Evolutionary conservation across 1,140 invertebrate species (phyloP).

Genomic region (Drosophila triauraria): DNA sequence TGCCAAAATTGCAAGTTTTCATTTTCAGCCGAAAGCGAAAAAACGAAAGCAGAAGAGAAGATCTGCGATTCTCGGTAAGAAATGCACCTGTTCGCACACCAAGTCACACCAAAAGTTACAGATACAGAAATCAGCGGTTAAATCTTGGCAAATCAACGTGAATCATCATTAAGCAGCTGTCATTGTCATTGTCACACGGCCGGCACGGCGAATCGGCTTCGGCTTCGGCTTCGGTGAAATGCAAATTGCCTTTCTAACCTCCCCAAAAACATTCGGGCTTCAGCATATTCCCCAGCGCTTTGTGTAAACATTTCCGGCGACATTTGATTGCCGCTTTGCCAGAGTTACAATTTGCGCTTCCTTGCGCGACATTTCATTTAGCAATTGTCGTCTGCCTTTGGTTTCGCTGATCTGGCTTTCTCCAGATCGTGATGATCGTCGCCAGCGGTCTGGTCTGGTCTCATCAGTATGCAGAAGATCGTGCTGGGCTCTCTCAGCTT

Average conservation of each 20-base stretch:
- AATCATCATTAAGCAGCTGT: constrained; percentile 69
- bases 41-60: constrained; percentile 44
- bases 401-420: constrained; percentile 61
- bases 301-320: constrained; percentile 65
- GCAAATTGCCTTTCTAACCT: constrained; percentile 72
- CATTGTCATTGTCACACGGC: constrained; percentile 60
- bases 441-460: constrained; percentile 10
- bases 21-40: constrained; percentile 63
- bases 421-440: constrained; percentile 72
- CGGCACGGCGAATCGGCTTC: constrained; percentile 22
- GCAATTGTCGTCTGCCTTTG: constrained; percentile 59
- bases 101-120: constrained; percentile 31
- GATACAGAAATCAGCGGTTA: constrained; percentile 32
- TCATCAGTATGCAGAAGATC: constrained; percentile 76
- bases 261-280: constrained; percentile 35
- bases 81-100: constrained; percentile 62
- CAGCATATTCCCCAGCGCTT: constrained; percentile 31
- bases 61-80: constrained; percentile 20
- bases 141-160: constrained; percentile 65
- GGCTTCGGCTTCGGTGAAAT: constrained; percentile 62
- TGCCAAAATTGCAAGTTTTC: constrained; percentile 49
- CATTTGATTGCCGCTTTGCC: constrained; percentile 50
- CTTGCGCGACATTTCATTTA: constrained; percentile 77
- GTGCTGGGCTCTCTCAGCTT: constrained; percentile 45
- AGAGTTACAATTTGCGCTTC: constrained; percentile 67